Conservation (phyloP, 1,140 invertebrate species). For the Leptopilina clavipes region DNA sequence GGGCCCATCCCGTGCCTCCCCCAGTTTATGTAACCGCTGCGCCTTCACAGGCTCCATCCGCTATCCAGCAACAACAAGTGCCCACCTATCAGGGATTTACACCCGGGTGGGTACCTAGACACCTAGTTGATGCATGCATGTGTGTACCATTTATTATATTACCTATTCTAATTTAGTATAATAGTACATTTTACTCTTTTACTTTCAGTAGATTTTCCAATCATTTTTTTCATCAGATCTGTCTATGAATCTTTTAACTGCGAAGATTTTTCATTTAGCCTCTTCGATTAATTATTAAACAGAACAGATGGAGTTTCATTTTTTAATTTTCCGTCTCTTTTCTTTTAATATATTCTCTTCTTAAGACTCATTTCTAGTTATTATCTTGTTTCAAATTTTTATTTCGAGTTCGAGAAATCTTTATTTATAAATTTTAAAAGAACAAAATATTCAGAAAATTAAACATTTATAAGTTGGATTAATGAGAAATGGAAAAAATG, state of each 20-base stretch:
- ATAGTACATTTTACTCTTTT: constrained; percentile 51
- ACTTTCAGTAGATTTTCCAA: neutral
- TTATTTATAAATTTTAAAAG: too few relatives aligned
- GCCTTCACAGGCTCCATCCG: constrained; percentile 69
- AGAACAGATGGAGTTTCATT: too few relatives aligned
- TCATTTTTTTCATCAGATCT: neutral
- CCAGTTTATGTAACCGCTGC: constrained; percentile 73
- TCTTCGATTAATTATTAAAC: too few relatives aligned
- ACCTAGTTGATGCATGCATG: constrained; percentile 74
- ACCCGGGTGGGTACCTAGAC: constrained; percentile 75
- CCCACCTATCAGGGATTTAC: constrained; percentile 75
- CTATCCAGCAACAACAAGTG: constrained; percentile 73
- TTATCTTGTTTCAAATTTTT: too few relatives aligned
- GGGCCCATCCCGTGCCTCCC: constrained; percentile 71
- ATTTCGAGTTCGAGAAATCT: too few relatives aligned
- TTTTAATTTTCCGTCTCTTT: too few relatives aligned
- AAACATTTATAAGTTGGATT: too few relatives aligned
- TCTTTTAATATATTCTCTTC: too few relatives aligned
- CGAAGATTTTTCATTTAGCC: too few relatives aligned
- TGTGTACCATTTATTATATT: constrained; percentile 71
- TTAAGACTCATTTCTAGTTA: too few relatives aligned
- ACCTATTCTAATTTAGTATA: constrained; percentile 44
- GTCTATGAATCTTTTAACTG: neutral
- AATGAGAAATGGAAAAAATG: too few relatives aligned
- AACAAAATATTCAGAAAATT: too few relatives aligned